Base-by-base conservation (phyloP, 2,113 vertebrate species). In the Strix uralensis region DNA sequence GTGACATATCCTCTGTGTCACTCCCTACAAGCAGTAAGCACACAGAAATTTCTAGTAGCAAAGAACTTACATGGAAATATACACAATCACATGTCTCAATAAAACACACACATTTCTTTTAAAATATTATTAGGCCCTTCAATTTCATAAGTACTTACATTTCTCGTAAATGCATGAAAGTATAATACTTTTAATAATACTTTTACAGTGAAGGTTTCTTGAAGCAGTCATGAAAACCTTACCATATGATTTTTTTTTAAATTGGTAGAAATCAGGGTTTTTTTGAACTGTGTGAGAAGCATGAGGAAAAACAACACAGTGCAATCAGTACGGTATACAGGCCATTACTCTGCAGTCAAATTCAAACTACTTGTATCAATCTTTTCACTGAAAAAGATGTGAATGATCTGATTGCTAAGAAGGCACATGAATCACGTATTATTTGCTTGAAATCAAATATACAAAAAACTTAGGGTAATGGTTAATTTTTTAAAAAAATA, bases 31-130 rank as follows among this genome's bases (percentile, higher is more conserved):
- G 91, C 86, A 94, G 89, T 18, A 83, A 95, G 82, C 46, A 58
- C 49, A 74, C 61, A 44, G 66, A 14, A 61, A 89, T 57, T 91
- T 88, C 38, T 27, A 93, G 38, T 13, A 46, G 86, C 74, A 96
- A 94, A 91, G 94, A 97, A 96, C 74, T 92, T 91, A 66, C 7
- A n/a, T 25, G 77, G 47, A 62, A 93, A 91, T 92, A 87, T 80
- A 90, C 84, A 95, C 78, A 95, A 93, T 57, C 92, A 93, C 88
- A 46, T 46, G 70, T 59, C 81, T 82, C 47, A 95, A 93, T 81
- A 91, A 92, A 96, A 89, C 40, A 96, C 6, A 7, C 17, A 46
- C 30, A 69, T 67, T 87, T 32, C 66, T 79, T 90, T 63, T 72
- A 83, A 84, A 79, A 83, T 86, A 92, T 57, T 73, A 75, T 65